Conservation (phyloP, 2,888 invertebrate genomes). For the Lacanobia oleracea region DNA sequence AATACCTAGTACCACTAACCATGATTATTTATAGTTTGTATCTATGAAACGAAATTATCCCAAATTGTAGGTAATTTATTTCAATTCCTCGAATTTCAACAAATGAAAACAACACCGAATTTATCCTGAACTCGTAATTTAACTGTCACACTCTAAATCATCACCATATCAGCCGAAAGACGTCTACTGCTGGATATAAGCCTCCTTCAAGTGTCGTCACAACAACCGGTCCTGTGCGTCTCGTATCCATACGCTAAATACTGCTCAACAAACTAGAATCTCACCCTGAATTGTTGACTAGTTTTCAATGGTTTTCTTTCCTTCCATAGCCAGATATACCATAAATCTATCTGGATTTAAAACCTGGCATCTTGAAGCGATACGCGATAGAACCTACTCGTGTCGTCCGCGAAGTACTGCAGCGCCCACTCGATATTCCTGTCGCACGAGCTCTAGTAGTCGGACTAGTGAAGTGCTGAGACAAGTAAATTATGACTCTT, state of each 20-base stretch:
- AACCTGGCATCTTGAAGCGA: constrained; percentile 24
- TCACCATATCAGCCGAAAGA: too few relatives aligned
- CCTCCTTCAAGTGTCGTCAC: too few relatives aligned
- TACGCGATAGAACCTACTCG: constrained; percentile 26
- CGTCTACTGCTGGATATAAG: too few relatives aligned
- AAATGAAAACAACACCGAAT: background rate
- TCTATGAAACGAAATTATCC: background rate
- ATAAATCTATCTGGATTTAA: constrained; percentile 35
- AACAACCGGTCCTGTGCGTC: too few relatives aligned
- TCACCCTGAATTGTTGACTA: background rate
- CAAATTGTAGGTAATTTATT: background rate
- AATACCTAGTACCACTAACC: background rate
- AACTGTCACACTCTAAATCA: too few relatives aligned
- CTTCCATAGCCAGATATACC: background rate
- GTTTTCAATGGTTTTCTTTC: background rate
- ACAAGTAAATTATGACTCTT: background rate
- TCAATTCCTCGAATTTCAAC: background rate
- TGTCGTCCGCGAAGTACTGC: constrained; percentile 49
- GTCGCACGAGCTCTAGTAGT: constrained; percentile 37
- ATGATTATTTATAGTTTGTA: background rate
- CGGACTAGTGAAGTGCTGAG: constrained; percentile 36
- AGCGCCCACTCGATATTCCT: constrained; percentile 59
- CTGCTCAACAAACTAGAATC: background rate
- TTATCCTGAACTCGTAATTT: too few relatives aligned
- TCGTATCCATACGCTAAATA: background rate